Evolutionary conservation across 2,113 vertebrate genomes (phyloP).

Genomic region (Heterotis niloticus): DNA sequence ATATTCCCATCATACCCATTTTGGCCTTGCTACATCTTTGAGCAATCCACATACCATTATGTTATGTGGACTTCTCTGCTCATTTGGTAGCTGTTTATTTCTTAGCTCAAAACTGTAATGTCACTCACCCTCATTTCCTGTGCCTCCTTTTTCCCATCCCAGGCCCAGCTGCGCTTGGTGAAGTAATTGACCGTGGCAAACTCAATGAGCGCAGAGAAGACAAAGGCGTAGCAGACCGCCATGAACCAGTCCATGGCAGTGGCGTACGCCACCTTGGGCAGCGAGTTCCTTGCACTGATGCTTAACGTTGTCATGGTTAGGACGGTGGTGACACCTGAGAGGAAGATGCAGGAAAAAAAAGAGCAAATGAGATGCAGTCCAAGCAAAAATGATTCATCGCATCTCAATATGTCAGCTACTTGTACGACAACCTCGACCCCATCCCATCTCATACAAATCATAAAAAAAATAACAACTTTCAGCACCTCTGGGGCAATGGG

Average conservation of each 20-base stretch:
- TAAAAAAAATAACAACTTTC: too few relatives aligned
- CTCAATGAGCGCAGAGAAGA: slow-evolving; percentile 98
- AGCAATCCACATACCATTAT: too few relatives aligned
- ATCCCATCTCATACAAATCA: neutral
- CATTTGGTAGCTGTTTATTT: too few relatives aligned
- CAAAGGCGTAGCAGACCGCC: slow-evolving; percentile 98
- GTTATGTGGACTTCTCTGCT: too few relatives aligned
- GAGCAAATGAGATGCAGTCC: neutral
- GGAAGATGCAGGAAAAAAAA: slow-evolving; percentile 42
- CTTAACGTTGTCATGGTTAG: slow-evolving; percentile 98
- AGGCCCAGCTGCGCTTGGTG: slow-evolving; percentile 98
- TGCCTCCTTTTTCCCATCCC: slow-evolving; percentile 96
- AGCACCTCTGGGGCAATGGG: too few relatives aligned
- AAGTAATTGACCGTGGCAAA: slow-evolving; percentile 99
- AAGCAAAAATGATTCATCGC: neutral
- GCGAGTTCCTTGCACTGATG: slow-evolving; percentile 98
- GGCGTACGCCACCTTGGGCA: slow-evolving; percentile 97
- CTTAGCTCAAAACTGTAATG: neutral
- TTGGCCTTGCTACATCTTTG: too few relatives aligned
- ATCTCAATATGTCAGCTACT: neutral
- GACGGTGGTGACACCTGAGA: slow-evolving; percentile 91
- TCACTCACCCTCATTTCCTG: slow-evolving; percentile 85
- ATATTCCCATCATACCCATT: too few relatives aligned
- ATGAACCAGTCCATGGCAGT: slow-evolving; percentile 99
- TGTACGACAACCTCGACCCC: neutral